Conservation (phyloP, 2,888 invertebrate species). For the Stenodera caucasica region DNA sequence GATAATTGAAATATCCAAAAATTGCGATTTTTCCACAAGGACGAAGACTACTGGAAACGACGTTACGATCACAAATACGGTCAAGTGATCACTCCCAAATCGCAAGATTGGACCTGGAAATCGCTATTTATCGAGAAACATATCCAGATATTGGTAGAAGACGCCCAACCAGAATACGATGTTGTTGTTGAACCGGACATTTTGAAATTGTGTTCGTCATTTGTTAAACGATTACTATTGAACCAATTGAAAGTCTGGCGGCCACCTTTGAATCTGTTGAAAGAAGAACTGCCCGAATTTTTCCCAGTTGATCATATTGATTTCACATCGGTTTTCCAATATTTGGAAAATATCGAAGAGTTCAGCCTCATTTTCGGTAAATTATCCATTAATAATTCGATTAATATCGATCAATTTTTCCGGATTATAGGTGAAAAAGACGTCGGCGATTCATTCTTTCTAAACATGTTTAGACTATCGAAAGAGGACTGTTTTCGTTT, state of each 20-base stretch:
- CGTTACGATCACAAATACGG: slow-evolving; percentile 54
- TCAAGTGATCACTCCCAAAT: slow-evolving; percentile 35
- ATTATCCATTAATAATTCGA: background rate
- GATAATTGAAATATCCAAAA: too few relatives aligned
- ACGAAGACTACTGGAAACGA: slow-evolving; percentile 69
- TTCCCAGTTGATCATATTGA: slow-evolving; percentile 62
- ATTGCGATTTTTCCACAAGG: too few relatives aligned
- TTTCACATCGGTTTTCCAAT: slow-evolving; percentile 59
- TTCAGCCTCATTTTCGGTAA: slow-evolving; percentile 54
- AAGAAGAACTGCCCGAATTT: slow-evolving; percentile 52
- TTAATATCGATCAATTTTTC: background rate
- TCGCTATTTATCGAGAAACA: slow-evolving; percentile 51
- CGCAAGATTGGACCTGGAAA: slow-evolving; percentile 52
- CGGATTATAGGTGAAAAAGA: slow-evolving; percentile 55
- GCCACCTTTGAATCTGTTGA: slow-evolving; percentile 55
- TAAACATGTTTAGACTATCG: slow-evolving; percentile 66
- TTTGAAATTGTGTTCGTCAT: slow-evolving; percentile 54
- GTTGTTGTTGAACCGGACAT: slow-evolving; percentile 51
- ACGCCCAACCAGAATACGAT: slow-evolving; percentile 51
- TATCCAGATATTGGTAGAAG: slow-evolving; percentile 49
- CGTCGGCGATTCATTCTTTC: slow-evolving; percentile 59
- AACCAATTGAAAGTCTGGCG: slow-evolving; percentile 61
- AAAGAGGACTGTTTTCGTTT: slow-evolving; percentile 62
- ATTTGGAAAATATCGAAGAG: slow-evolving; percentile 60
- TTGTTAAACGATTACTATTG: slow-evolving; percentile 58